Percentiles rank a stretch among this genome's conserved stretches.
Conservation (phyloP, 2,113 vertebrate species). For the Chelonoidis abingdonii region DNA sequence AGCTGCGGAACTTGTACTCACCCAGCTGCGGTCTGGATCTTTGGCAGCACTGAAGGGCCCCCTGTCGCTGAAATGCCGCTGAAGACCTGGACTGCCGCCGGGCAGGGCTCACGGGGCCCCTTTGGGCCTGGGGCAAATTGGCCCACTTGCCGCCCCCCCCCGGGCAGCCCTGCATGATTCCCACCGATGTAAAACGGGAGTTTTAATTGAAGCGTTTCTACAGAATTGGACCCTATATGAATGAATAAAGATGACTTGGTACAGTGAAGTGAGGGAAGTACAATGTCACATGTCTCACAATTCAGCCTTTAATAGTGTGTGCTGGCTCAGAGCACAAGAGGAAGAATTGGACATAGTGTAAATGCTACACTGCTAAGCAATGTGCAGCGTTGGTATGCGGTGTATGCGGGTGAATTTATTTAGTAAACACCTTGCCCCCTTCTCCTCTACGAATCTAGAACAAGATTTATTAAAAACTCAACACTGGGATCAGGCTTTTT, state of each 20-base stretch:
- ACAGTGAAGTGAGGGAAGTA: background rate
- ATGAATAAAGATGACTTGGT: background rate
- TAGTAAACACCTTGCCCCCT: background rate
- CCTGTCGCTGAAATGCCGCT: too few relatives aligned
- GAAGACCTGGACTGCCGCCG: too few relatives aligned
- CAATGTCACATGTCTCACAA: background rate
- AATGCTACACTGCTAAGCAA: too few relatives aligned
- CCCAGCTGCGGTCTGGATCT: too few relatives aligned
- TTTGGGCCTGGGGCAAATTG: too few relatives aligned
- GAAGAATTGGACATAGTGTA: background rate
- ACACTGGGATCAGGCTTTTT: background rate
- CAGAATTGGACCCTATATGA: background rate
- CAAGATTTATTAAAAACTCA: background rate
- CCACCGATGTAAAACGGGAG: background rate
- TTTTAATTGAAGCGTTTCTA: background rate
- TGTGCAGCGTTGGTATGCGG: rapidly evolving
- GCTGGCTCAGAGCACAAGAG: background rate
- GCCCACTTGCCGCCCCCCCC: too few relatives aligned
- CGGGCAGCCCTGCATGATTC: background rate
- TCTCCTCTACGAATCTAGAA: background rate
- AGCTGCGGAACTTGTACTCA: too few relatives aligned
- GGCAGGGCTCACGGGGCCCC: too few relatives aligned
- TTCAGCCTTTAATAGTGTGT: background rate
- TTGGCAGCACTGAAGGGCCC: too few relatives aligned
- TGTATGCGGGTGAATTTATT: rapidly evolving